phyloP scores from a whole-genome alignment of 1,140 invertebrate genomes.

The Drosophila willistoni region DNA sequence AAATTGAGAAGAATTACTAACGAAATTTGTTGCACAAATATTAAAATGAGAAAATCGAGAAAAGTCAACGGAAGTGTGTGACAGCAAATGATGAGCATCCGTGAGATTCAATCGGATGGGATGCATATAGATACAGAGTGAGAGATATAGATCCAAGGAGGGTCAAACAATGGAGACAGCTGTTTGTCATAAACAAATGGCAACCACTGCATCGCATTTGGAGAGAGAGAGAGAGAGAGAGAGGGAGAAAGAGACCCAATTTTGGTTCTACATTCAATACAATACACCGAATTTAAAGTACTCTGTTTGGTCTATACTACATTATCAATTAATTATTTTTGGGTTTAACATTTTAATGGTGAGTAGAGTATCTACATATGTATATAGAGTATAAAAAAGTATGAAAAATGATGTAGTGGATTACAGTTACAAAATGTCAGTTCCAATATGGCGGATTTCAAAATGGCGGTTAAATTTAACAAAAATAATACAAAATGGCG shows the following conservation, averaged over 20 bases:
- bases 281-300: no score
- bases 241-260: neutral
- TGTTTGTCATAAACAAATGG: slow-evolving; percentile 50
- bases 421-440: no score
- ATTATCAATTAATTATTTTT: no score
- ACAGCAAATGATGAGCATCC: neutral
- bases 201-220: slow-evolving; percentile 35
- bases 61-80: neutral
- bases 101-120: neutral
- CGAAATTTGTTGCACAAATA: slow-evolving; percentile 32
- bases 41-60: neutral
- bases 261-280: no score
- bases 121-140: neutral
- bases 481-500: no score
- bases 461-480: no score
- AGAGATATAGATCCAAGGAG: slow-evolving; percentile 11
- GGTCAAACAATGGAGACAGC: slow-evolving; percentile 39
- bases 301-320: no score
- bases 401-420: no score
- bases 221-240: neutral
- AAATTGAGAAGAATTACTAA: slow-evolving; percentile 9
- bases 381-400: no score
- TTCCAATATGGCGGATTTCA: no score
- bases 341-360: no score
- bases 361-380: no score